Base-by-base conservation (phyloP, 2,888 invertebrate genomes). In the Tetanocera ferruginea region DNA sequence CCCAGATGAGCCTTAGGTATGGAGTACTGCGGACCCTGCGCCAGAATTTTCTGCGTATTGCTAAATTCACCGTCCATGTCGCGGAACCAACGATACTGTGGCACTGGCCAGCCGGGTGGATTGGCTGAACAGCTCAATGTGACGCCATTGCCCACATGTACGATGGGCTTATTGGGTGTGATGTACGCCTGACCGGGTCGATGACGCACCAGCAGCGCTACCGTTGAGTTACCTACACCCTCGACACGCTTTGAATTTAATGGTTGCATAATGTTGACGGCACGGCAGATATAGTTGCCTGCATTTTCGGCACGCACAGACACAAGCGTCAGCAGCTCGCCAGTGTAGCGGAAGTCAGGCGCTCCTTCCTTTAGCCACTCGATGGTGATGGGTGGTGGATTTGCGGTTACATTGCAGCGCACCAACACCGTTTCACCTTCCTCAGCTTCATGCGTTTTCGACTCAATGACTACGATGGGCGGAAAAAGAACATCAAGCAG, bases 91-190 rank as follows among this genome's bases (percentile, higher is more conserved):
- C 95, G 93, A 89, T 95, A 97, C 86, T 95, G 94, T 0, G 97
- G 96, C 37, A 94, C 94, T 0, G 97, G 97, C 94, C 96, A 97
- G 14, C 97, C 97, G 0, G 96, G 95, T 0, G 97, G 97, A 80
- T 93, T 94, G 0, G 97, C 96, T 64, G 94, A 94, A 87, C 97
- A 97, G 0, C 95, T 95, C n/a, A 96, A 91, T 4, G 95, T 96
- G 1, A 95, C 95, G 0, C 94, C 93, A 3, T 94, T 93, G 1
- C 96, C 96, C 87, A 96, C 96, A 74, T 95, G 94, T 2, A 96
- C 96, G 31, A 96, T 93, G 0, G 96, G 96, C 73, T 94, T 93
- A 84, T 95, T 95, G 0, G 97, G 97, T 57, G 94, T 94, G 80
- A 97, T 95, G 81, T 93, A 91, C 0, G 97, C 95, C 77, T 94